Conservation (phyloP, 2,888 invertebrate genomes). For the Spialia ferax region DNA sequence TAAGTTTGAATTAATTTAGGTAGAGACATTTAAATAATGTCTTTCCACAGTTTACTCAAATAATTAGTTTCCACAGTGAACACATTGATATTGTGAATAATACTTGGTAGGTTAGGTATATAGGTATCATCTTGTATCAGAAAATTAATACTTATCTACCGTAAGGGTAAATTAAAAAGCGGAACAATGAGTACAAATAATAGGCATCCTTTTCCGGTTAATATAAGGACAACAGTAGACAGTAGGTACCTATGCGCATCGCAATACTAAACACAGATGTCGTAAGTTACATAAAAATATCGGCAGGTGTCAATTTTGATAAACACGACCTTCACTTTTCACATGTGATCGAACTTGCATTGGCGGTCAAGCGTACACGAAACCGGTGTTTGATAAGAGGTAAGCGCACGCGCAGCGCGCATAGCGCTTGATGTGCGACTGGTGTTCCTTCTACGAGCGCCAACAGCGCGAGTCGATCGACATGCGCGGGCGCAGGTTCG, state of each 20-base stretch:
- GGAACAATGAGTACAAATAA: constrained; percentile 18
- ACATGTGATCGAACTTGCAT: constrained; percentile 51
- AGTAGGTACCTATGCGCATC: not conserved
- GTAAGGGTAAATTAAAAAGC: not conserved
- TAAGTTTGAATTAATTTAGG: too few species aligned
- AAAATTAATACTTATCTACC: not conserved
- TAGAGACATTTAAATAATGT: too few species aligned
- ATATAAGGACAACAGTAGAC: not conserved
- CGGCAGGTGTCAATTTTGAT: constrained; percentile 29
- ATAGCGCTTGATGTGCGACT: constrained; percentile 69
- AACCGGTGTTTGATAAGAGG: constrained; percentile 41
- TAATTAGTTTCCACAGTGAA: too few species aligned
- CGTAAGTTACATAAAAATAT: constrained; percentile 27
- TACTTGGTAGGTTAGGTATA: not conserved
- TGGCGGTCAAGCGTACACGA: constrained; percentile 45
- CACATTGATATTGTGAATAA: not conserved
- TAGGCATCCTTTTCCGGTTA: constrained; percentile 17
- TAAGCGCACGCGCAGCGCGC: constrained; percentile 71
- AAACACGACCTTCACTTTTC: constrained; percentile 54
- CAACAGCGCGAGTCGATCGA: constrained; percentile 1
- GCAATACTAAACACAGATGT: constrained; percentile 25
- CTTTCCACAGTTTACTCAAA: too few species aligned
- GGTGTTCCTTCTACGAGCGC: constrained; percentile 36
- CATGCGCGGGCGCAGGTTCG: constrained; percentile 20
- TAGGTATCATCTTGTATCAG: not conserved